Evolutionary conservation across 2,113 vertebrate species (phyloP).

Genomic region (Jacana jacana): DNA sequence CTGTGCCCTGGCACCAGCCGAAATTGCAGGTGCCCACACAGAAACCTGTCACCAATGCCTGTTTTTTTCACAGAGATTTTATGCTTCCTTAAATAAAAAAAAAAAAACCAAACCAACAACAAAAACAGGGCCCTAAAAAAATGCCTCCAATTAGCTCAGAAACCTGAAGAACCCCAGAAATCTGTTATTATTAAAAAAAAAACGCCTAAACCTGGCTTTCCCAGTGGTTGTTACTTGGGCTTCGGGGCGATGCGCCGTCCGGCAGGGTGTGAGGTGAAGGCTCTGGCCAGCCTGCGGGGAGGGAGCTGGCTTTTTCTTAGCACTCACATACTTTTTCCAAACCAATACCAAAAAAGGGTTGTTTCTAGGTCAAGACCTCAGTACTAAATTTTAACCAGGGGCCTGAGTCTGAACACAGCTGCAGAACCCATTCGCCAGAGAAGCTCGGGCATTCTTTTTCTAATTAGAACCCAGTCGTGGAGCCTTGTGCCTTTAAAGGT

Average conservation of each 20-base stretch:
- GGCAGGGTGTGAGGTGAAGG: accelerated
- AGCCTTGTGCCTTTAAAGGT: constrained; percentile 34
- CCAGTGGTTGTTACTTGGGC: not conserved
- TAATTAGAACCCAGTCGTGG: constrained; percentile 20
- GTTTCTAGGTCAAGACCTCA: constrained; percentile 62
- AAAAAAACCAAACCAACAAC: no score
- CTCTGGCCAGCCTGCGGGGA: not conserved
- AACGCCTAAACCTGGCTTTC: not conserved
- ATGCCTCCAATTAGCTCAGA: not conserved
- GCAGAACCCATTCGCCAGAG: not conserved
- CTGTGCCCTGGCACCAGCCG: not conserved
- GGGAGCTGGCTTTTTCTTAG: not conserved
- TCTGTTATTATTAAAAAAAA: accelerated
- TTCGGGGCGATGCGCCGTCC: not conserved
- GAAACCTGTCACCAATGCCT: not conserved
- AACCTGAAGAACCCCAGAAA: not conserved
- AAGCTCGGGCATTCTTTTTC: constrained; percentile 28
- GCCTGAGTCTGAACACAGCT: constrained; percentile 14
- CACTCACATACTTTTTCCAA: constrained; percentile 36
- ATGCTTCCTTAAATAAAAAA: not conserved
- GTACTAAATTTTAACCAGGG: constrained; percentile 31
- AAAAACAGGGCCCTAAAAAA: not conserved
- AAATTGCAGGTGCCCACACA: not conserved
- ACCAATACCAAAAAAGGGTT: constrained; percentile 62
- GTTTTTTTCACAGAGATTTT: not conserved